Evolutionary conservation across 92 coral and sea anemone species (phyloP), one percentile per base, ranked within the genome.

Genomic region (Porites evermanni): DNA sequence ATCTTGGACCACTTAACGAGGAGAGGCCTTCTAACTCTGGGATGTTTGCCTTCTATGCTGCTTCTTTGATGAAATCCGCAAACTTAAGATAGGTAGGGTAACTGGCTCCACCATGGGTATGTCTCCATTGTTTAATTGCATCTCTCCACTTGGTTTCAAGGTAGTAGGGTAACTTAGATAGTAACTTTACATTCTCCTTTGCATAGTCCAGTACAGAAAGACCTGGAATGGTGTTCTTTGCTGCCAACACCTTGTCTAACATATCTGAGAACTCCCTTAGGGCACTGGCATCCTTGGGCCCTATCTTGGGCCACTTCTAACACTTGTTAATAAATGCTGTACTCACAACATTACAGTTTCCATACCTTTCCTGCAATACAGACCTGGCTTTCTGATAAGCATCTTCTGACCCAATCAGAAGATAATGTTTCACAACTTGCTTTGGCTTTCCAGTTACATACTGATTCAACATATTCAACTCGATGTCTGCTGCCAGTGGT

Each of bases 401-500:
- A 61, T 76, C 85, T 19, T 89, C 88, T 13, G 92, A 52, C 23
- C 77, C 63, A 5, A 72, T 63, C 77, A 85, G 38, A 50, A 85
- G 56, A 26, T 56, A 56, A 14, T 56, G 61, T 56, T 9, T 1
- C 61, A 56, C 61, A 20, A 65, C 76, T 47, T 81, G 56, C 1
- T 79, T 80, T 38, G 64, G 81, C 7, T 75, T 80, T 20, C 81
- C 76, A 21, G 77, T 80, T 21, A 85, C 88, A 82, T 85, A 84
- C 50, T 89, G 89, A 50, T 80, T 78, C 58, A 89, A 81, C 68
- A 86, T 59, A 66, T 86, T 90, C 80, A 86, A 76, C 73, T 90
- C 86, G 0, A 83, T 86, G 67, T 90, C 82, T 54, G 90, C 83
- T 72, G 79, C 93, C 87, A 80, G 65, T 20, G 71, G 77, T 59